These are phyloP conservation scores for Drosophila carrolli DNA, from an alignment of 1,140 invertebrate species.

Conservation along the genomic window DNA sequence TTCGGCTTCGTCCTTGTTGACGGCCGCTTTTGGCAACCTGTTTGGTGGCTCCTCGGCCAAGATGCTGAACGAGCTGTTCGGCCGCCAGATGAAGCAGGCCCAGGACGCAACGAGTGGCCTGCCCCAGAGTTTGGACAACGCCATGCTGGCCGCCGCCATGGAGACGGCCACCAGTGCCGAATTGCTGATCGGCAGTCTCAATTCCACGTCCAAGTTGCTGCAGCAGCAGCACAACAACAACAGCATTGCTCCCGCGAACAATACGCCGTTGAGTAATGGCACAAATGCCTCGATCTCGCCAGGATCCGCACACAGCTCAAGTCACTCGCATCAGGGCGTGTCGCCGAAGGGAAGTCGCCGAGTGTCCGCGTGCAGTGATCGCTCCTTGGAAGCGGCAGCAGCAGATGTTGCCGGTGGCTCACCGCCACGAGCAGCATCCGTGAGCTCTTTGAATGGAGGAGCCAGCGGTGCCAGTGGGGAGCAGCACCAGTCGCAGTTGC, in stretches of 20 bases:
- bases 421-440: constrained; percentile 69
- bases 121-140: constrained; percentile 81
- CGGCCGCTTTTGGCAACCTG: constrained; percentile 88
- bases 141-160: constrained; percentile 82
- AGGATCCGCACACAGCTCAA: constrained; percentile 60
- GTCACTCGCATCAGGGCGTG: constrained; percentile 32
- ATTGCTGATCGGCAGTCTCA: constrained; percentile 68
- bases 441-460: constrained; percentile 70
- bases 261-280: constrained; percentile 66
- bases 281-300: constrained; percentile 63
- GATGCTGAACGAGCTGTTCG: constrained; percentile 93
- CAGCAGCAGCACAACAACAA: constrained; percentile 62
- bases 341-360: constrained; percentile 61
- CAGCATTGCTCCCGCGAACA: constrained; percentile 44
- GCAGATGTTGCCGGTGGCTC: constrained; percentile 57
- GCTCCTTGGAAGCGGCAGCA: constrained; percentile 66
- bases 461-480: constrained; percentile 65
- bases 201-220: constrained; percentile 60
- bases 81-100: constrained; percentile 90
- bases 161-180: constrained; percentile 84
- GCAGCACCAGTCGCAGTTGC: constrained; percentile 70
- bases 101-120: constrained; percentile 88
- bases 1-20: constrained; percentile 68
- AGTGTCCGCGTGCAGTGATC: constrained; percentile 77
- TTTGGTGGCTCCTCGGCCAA: constrained; percentile 91